Conservation (phyloP, 2,888 invertebrate species). For the Nomada fucata region DNA sequence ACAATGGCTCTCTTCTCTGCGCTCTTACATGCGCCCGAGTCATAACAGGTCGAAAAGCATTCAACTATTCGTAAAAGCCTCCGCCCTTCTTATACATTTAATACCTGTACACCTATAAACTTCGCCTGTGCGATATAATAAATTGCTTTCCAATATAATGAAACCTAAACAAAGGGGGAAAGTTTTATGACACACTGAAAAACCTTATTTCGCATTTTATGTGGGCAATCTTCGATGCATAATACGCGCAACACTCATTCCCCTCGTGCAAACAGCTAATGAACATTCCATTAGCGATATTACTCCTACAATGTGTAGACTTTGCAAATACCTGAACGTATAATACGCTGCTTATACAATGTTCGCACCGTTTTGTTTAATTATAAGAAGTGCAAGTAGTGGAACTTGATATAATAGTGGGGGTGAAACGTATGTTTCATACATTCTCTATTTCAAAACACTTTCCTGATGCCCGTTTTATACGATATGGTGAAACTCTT, state of each 20-base stretch:
- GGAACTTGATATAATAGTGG: no score
- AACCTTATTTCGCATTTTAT: background rate
- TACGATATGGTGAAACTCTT: no score
- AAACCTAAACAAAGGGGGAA: background rate
- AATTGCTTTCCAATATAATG: no score
- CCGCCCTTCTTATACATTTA: background rate
- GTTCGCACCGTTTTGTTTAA: background rate
- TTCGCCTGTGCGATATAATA: no score
- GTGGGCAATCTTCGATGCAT: background rate
- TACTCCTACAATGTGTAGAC: background rate
- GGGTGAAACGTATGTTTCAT: no score
- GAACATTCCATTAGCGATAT: conserved; percentile 12
- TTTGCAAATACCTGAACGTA: background rate
- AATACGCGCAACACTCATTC: background rate
- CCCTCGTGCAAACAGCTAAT: background rate
- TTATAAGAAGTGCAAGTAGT: background rate
- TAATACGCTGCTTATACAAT: no score
- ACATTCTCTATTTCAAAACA: no score
- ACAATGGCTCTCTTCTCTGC: no score
- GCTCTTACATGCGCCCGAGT: background rate
- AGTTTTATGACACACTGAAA: background rate
- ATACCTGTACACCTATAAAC: no score
- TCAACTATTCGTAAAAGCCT: background rate
- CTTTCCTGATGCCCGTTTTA: no score
- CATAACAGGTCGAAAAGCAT: background rate